Evolutionary conservation across 2,797 vertebrate genomes (phyloP), one percentile per base, ranked within the genome.

Genomic region (Acridotheres tristis): DNA sequence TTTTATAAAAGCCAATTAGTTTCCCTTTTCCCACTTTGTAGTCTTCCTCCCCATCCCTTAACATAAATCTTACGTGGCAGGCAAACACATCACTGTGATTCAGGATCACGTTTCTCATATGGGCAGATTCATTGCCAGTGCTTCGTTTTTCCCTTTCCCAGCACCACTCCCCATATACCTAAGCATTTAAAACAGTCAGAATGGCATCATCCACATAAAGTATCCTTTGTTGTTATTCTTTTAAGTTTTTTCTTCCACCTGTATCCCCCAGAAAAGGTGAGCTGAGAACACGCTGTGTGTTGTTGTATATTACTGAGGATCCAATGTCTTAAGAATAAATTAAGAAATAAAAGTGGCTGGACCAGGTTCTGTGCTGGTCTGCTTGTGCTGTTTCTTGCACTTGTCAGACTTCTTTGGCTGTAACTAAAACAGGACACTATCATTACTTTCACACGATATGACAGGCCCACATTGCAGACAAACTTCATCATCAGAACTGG

Each of bases 21-120:
- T 75, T 45, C n/a, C 13, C 30, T 72, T 32, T 76, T 26, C 27
- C 10, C 20, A 48, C 19, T 75, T 66, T 1, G 1, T 5, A 69
- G 51, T 4, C 18, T 27, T 84, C 66, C 40, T 76, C 40, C 25
- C 20, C n/a, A 73, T 5, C 40, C 74, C 40, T 34, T 25, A 51
- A 36, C 11, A 58, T 22, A 63, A 82, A 51, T 38, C n/a, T 78
- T 62, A 50, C 0, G 0, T 5, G 12, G 51, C 5, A 84, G 57
- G 58, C 51, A 87, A 81, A 86, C 62, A 68, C 1, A 3, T 8
- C 18, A 6, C 40, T 48, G 47, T 32, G 45, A 66, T 62, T 87
- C 29, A 40, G 40, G 59, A 71, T 59, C 2, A 1, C 0, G 0
- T 38, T 84, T 54, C 63, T 85, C 53, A 61, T 3, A 69, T 0